These are phyloP conservation scores for Ophiothrix spiculata DNA, from an alignment of 35 echinoderm and acorn worm genomes.

Conservation along the genomic window DNA sequence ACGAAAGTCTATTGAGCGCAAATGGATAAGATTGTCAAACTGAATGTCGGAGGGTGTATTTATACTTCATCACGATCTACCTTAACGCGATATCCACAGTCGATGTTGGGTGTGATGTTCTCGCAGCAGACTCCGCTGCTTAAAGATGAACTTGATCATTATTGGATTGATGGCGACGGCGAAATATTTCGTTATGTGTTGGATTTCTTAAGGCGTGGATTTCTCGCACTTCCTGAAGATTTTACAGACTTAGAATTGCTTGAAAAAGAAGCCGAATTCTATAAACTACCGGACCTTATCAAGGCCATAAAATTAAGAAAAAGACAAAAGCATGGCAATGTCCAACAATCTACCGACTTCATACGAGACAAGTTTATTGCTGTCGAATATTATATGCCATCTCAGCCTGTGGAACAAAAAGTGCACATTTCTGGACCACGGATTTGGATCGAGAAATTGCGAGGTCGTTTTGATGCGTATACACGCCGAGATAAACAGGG, in stretches of 20 bases:
- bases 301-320: too few species aligned
- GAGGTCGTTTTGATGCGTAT: too few species aligned
- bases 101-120: background rate
- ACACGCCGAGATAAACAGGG: too few species aligned
- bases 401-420: too few species aligned
- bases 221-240: background rate
- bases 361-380: too few species aligned
- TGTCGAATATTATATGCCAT: too few species aligned
- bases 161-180: background rate
- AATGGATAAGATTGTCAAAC: background rate
- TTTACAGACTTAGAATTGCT: background rate
- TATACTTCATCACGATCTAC: background rate
- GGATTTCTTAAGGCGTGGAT: background rate
- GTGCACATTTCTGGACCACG: too few species aligned
- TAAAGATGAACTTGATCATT: background rate
- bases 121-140: background rate
- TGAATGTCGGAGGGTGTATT: background rate
- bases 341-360: too few species aligned
- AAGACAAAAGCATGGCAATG: too few species aligned
- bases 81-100: background rate
- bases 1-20: too few species aligned
- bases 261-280: background rate
- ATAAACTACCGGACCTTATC: background rate
- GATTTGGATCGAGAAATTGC: too few species aligned
- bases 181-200: background rate